These are phyloP conservation scores for Chitala chitala DNA, from an alignment of 2,113 vertebrate species.

Conservation along the genomic window DNA sequence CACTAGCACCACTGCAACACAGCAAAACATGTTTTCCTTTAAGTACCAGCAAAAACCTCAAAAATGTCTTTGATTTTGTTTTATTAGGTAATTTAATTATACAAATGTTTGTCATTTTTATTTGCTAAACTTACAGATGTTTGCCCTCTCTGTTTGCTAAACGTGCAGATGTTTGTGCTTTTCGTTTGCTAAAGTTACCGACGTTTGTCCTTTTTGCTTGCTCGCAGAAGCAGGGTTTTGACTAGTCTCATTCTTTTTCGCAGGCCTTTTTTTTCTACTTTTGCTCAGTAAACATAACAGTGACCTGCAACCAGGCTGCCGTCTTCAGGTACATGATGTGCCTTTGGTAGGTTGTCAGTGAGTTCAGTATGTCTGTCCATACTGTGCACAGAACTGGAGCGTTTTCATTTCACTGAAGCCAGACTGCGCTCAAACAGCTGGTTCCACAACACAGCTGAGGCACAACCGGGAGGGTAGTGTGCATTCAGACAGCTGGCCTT, in stretches of 20 bases:
- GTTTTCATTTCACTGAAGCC: no score
- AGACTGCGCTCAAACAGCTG: no score
- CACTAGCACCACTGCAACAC: no score
- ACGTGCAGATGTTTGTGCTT: conserved; percentile 65
- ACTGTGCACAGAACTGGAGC: no score
- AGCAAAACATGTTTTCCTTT: conserved; percentile 40
- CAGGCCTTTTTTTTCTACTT: conserved; percentile 23
- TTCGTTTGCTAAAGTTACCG: no score
- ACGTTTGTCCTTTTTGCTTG: conserved; percentile 40
- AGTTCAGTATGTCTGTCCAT: conserved; percentile 19
- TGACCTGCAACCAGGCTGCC: conserved; percentile 47
- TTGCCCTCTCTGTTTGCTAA: conserved; percentile 72
- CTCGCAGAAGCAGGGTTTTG: conserved; percentile 10
- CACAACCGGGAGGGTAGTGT: not conserved
- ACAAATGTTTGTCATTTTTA: no score
- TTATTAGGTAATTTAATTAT: no score
- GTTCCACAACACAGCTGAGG: no score
- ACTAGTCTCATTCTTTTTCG: no score
- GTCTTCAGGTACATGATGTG: conserved; percentile 56
- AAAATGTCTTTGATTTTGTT: no score
- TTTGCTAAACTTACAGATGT: conserved; percentile 52
- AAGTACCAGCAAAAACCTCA: conserved; percentile 69
- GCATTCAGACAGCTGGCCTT: not conserved
- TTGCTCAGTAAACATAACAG: conserved; percentile 40
- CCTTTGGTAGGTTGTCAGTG: conserved; percentile 51